Base-by-base conservation (phyloP, 2,113 vertebrate genomes). In the Nothoprocta perdicaria region DNA sequence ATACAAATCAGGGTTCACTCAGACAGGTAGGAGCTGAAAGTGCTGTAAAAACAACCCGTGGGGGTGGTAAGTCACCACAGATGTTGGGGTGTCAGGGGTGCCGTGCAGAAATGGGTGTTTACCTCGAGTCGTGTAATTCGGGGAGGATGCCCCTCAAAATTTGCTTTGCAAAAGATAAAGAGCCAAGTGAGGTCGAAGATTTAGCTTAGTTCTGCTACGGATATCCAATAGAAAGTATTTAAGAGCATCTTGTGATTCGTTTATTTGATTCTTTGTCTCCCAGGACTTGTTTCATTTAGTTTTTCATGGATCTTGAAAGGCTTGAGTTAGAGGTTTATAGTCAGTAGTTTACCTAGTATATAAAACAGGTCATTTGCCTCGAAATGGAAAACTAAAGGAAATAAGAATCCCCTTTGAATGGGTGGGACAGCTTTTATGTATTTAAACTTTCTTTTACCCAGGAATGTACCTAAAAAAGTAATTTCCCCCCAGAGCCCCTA, bases 1-100 rank as follows among this genome's bases (percentile, higher is more conserved):
- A 95, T 99, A 98, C 96, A 98, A 98, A 93, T 98, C 98, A 95
- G 98, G 98, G 60, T 98, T 98, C 92, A 97, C 98, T 85, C 98
- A 98, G 89, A 98, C 99, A 98, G 99, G 99, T 99, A 97, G 95
- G 89, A 80, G 78, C 57, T 92, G 75, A 72, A 92, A 89, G 90
- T 93, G 94, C 94, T 92, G 5, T 95, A 93, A 86, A 94, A 73
- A 75, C 93, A 86, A 94, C 80, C 88, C 53, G 48, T 86, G 91
- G 75, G 82, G 94, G 78, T 95, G 93, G 83, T 95, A 85, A 94
- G 94, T 90, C 84, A 71, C 72, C 84, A 75, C 74, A 72, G 88
- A 68, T 73, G 26, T 7, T 61, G 65, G 14, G 68, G 86, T 40
- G 80, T 83, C 71, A 94, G 80, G 57, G 87, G 75, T 89, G 80